These are phyloP conservation scores for Dasysyrphus albostriatus DNA, from an alignment of 2,888 invertebrate genomes.

Conservation along the genomic window DNA sequence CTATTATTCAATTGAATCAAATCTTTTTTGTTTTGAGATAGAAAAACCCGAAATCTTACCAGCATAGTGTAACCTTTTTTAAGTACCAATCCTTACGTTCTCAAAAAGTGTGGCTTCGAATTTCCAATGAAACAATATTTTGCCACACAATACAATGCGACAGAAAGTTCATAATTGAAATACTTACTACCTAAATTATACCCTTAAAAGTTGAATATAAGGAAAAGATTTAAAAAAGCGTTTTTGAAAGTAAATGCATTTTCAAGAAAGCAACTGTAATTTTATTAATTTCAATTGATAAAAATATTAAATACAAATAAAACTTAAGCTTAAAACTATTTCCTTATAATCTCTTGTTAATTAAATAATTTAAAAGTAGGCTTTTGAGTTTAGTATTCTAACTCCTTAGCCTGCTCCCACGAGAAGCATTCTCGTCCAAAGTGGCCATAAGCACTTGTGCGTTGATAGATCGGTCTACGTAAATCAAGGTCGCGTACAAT, in stretches of 20 bases:
- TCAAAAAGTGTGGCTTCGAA: too few relatives aligned
- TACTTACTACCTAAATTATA: too few relatives aligned
- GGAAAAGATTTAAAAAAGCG: too few relatives aligned
- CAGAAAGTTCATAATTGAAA: too few relatives aligned
- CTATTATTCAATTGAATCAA: too few relatives aligned
- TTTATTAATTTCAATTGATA: background rate
- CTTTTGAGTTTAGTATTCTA: slow-evolving; percentile 80
- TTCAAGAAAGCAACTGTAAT: background rate
- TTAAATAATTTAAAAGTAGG: background rate
- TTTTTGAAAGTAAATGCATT: background rate
- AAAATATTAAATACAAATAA: background rate
- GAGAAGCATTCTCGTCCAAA: slow-evolving; percentile 97
- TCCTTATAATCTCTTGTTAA: background rate
- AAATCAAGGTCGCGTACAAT: slow-evolving; percentile 97
- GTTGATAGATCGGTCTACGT: slow-evolving; percentile 96
- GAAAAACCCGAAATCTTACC: too few relatives aligned
- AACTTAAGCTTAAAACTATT: background rate
- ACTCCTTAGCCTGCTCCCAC: slow-evolving; percentile 96
- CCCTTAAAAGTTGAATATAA: too few relatives aligned
- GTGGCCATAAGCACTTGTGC: slow-evolving; percentile 97
- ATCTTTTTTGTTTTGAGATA: too few relatives aligned
- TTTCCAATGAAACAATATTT: too few relatives aligned
- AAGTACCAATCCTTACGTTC: too few relatives aligned
- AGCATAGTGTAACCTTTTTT: too few relatives aligned
- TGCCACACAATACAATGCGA: too few relatives aligned